Conservation (phyloP, 2,797 vertebrate genomes). For the Perdix hodgsoniae region DNA sequence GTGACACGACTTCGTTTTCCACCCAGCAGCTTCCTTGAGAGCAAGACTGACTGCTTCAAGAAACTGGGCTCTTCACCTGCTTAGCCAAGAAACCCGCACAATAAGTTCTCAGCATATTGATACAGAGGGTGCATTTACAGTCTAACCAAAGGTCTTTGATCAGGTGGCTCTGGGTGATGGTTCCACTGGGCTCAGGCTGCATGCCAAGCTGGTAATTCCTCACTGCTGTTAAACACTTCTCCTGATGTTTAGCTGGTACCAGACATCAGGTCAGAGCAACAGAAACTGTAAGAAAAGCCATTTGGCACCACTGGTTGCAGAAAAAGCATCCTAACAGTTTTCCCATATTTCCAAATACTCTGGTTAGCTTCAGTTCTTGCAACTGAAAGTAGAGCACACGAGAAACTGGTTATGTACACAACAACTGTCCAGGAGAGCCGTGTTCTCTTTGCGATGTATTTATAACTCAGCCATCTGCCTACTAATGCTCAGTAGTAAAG, state of each 20-base stretch:
- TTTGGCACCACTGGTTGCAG: neutral
- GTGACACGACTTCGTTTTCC: neutral
- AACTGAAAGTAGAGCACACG: neutral
- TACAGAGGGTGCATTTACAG: neutral
- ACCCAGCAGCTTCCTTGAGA: neutral
- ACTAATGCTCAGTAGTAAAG: neutral
- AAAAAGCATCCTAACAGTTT: neutral
- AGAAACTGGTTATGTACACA: neutral
- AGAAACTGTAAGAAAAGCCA: neutral
- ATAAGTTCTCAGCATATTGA: neutral
- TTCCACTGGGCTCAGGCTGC: neutral
- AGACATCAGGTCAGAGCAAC: neutral
- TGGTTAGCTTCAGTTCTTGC: fast-evolving
- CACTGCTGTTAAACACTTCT: neutral
- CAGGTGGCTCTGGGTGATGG: fast-evolving
- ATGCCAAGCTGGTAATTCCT: neutral
- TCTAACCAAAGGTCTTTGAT: neutral
- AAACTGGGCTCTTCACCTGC: neutral
- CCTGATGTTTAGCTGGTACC: neutral
- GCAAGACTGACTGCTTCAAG: neutral
- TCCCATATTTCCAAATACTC: neutral
- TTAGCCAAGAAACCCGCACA: neutral
- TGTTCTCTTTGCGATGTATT: neutral
- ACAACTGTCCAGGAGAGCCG: neutral
- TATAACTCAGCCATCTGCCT: neutral